These are phyloP conservation scores for Sminthurides aquaticus DNA, from an alignment of 2,888 invertebrate species.

Conservation along the genomic window DNA sequence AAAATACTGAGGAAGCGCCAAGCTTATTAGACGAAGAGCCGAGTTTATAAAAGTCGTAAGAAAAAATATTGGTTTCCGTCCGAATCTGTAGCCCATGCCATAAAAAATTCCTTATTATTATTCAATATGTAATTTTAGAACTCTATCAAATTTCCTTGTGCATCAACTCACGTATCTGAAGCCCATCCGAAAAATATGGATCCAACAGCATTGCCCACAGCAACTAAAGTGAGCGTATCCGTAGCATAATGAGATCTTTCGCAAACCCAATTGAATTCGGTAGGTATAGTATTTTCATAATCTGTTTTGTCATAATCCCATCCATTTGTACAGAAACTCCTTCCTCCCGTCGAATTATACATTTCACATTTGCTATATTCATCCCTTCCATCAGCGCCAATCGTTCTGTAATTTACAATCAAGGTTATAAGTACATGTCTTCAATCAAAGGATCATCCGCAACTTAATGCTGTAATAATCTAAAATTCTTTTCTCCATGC, in stretches of 20 bases:
- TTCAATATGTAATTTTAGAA: too few species aligned
- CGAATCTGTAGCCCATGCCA: conserved; percentile 49
- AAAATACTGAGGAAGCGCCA: conserved; percentile 28
- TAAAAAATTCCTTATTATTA: too few species aligned
- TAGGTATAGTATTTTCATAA: conserved; percentile 52
- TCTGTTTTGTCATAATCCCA: conserved; percentile 54
- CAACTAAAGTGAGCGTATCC: conserved; percentile 52
- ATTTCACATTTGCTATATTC: conserved; percentile 35
- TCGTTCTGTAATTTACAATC: conserved; percentile 17
- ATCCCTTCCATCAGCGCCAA: conserved; percentile 20
- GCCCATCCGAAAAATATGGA: conserved; percentile 54
- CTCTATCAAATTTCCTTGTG: background rate
- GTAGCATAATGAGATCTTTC: conserved; percentile 52
- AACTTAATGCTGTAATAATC: too few species aligned
- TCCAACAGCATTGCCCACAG: conserved; percentile 54
- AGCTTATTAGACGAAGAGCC: conserved; percentile 26
- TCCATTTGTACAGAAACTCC: conserved; percentile 49
- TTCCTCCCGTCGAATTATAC: conserved; percentile 22
- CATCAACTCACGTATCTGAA: conserved; percentile 54
- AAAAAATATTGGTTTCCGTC: conserved; percentile 52
- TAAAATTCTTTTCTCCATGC: too few species aligned
- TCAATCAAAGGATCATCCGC: background rate
- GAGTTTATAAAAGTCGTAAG: conserved; percentile 47
- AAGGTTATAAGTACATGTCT: conserved; percentile 2
- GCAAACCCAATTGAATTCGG: conserved; percentile 55